These are phyloP conservation scores for Ooceraea biroi DNA, from an alignment of 1,140 invertebrate genomes.

Conservation along the genomic window DNA sequence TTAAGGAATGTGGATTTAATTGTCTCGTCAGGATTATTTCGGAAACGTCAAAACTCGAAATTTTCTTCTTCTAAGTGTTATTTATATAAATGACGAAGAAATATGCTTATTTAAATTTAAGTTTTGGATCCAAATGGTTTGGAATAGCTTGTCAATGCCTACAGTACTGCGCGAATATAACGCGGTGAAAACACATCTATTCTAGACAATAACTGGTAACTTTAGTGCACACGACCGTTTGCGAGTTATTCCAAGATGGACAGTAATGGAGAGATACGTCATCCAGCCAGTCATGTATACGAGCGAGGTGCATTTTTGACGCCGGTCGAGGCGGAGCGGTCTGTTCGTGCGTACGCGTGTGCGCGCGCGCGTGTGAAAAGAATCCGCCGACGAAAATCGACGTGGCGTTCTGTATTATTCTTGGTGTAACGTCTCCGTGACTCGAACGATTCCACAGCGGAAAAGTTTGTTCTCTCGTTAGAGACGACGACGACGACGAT, in stretches of 20 bases:
- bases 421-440: background rate
- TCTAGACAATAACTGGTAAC: background rate
- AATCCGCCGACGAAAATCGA: conserved; percentile 44
- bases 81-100: background rate
- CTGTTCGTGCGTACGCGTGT: background rate
- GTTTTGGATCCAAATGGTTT: too few relatives aligned
- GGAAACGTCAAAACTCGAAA: background rate
- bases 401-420: conserved; percentile 13
- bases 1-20: background rate
- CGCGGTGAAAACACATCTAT: conserved; percentile 11
- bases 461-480: conserved; percentile 54
- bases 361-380: background rate
- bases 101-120: too few relatives aligned
- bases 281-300: background rate
- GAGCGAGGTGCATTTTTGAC: conserved; percentile 20
- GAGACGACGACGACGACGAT: conserved; percentile 6
- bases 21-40: background rate
- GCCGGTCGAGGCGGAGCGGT: background rate
- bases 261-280: conserved; percentile 52
- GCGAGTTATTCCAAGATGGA: conserved; percentile 23
- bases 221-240: background rate
- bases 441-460: background rate
- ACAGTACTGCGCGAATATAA: background rate
- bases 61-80: background rate
- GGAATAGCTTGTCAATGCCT: background rate